These are phyloP conservation scores for Lycodopsis pacificus DNA, from an alignment of 2,797 vertebrate genomes.

Conservation along the genomic window DNA sequence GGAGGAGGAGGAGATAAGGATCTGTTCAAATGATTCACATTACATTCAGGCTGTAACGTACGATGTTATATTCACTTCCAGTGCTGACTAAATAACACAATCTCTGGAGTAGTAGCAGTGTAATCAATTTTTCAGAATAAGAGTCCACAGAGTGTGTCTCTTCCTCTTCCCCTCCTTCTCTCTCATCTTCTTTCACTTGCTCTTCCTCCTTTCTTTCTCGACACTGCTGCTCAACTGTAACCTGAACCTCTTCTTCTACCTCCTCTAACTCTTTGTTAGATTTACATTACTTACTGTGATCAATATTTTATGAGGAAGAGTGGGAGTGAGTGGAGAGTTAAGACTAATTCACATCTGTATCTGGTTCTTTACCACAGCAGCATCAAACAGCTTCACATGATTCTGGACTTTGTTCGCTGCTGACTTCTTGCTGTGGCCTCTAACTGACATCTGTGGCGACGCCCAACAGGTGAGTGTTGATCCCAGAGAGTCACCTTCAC, in stretches of 20 bases:
- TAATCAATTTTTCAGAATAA: conserved; percentile 11
- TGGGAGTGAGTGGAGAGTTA: not conserved
- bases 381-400: not conserved
- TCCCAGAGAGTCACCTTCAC: not conserved
- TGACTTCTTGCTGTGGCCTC: not conserved
- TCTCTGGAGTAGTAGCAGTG: too few species aligned
- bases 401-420: not conserved
- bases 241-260: conserved; percentile 58
- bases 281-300: too few species aligned
- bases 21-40: not conserved
- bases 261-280: conserved; percentile 22
- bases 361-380: not conserved
- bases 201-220: conserved; percentile 33
- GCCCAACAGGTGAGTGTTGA: conserved; percentile 1
- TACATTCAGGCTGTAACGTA: not conserved
- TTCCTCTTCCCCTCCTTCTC: not conserved
- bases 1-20: not conserved
- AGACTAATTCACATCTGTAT: not conserved
- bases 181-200: not conserved
- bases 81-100: not conserved
- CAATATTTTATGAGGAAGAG: too few species aligned
- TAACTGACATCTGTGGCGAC: not conserved
- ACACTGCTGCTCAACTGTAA: conserved; percentile 37
- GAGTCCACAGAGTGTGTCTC: not conserved
- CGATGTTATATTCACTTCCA: not conserved